Conservation (phyloP, 1,140 invertebrate species). For the Ceratoteleas bidentatus region DNA sequence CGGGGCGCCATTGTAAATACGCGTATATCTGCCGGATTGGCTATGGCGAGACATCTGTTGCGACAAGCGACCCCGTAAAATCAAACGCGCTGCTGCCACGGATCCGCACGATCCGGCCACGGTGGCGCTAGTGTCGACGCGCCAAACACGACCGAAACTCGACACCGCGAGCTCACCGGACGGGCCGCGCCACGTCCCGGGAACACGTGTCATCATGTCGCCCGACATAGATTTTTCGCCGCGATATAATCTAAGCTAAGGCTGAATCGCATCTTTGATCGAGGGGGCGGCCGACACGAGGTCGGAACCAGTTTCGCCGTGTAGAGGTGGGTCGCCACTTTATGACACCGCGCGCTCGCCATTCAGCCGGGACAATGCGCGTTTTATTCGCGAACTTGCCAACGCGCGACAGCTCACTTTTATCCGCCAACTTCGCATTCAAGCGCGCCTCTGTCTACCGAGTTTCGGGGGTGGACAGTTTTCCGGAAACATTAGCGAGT, state of each 20-base stretch:
- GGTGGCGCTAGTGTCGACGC: constrained; percentile 36
- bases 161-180: constrained; percentile 65
- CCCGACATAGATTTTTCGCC: constrained; percentile 76
- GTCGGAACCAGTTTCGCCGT: constrained; percentile 69
- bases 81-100: constrained; percentile 59
- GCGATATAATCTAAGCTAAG: constrained; percentile 74
- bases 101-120: constrained; percentile 45
- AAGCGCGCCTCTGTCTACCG: background rate
- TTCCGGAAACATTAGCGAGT: no score
- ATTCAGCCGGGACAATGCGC: constrained; percentile 36
- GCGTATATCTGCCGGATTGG: constrained; percentile 68
- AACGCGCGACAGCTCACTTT: constrained; percentile 25
- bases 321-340: constrained; percentile 27
- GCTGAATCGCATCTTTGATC: constrained; percentile 68
- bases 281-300: constrained; percentile 44
- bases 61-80: constrained; percentile 68
- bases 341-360: constrained; percentile 35
- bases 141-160: constrained; percentile 69
- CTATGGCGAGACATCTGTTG: constrained; percentile 69
- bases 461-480: background rate
- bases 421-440: constrained; percentile 30
- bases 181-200: constrained; percentile 57
- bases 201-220: constrained; percentile 77
- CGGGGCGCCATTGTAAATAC: constrained; percentile 66
- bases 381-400: constrained; percentile 36